Base-by-base conservation (phyloP, 2,888 invertebrate species). In the Holacanthella duospinosa region DNA sequence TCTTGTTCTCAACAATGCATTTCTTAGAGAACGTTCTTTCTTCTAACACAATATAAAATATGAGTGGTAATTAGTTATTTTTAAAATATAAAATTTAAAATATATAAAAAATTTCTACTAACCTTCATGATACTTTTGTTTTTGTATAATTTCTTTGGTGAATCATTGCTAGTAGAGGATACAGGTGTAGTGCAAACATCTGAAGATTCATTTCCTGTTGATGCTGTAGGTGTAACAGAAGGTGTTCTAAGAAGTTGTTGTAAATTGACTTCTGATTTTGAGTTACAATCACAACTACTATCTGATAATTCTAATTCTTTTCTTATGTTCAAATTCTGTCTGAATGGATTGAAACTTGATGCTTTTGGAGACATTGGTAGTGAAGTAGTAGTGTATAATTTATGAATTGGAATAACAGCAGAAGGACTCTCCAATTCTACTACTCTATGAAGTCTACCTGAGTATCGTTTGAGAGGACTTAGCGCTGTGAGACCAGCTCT, bases 381-480 rank as follows among this genome's bases (percentile, higher is more conserved):
- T 36, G 36, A 36, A 36, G 36, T 16, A 16, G 36, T 16, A 36
- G 9, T 36, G 36, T 6, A 36, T 36, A 16, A 36, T 36, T n/a
- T n/a, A n/a, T n/a, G n/a, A n/a, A n/a, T n/a, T n/a, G n/a, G n/a
- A n/a, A n/a, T n/a, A n/a, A n/a, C n/a, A n/a, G n/a, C n/a, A n/a
- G 36, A 36, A 36, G 36, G 16, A 36, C 16, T 36, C 9, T 48
- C 48, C 48, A 48, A 4, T 21, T 48, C 48, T 16, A 21, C 12
- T 9, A 4, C 19, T 21, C 21, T 9, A 9, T 67, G 60, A 1
- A 68, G 59, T 55, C 36, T 60, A 0, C 65, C 69, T 19, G 62
- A 62, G 59, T 68, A 66, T 55, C 64, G 26, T 29, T 63, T 60
- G 19, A 68, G 28, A 12, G 70, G 70, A 61, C 68, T 70, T 12